Evolutionary conservation across 2,797 vertebrate genomes (phyloP), one percentile per base, ranked within the genome.

Genomic region (Pipistrellus pipistrellus): DNA sequence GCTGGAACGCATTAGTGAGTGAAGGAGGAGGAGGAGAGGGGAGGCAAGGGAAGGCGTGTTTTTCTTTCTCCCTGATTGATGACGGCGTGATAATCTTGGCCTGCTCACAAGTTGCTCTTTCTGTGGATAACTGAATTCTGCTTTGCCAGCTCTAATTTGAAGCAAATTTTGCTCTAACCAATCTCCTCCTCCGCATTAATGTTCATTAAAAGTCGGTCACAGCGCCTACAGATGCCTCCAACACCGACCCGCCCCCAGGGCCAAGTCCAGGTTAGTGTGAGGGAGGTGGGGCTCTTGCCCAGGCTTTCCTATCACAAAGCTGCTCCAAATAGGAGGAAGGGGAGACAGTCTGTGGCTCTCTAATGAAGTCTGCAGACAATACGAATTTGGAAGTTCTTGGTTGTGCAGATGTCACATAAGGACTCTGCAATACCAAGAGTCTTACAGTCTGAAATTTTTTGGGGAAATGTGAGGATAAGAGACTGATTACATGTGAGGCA

Each of bases 11-110:
- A 97, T 97, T 96, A 97, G 91, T 6, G 92, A 27, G 95, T 44
- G 44, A 11, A 82, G 94, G 91, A 87, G 95, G 85, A 72, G 89
- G 77, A n/a, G 84, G 78, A 62, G 95, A n/a, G 17, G 80, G 85
- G 73, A 89, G 95, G 85, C 41, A 78, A 88, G 75, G 59, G 91
- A 44, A 86, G 91, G 83, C 5, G 75, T 97, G 92, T 96, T 97
- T 97, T 96, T 82, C 90, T 44, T 96, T 89, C 68, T 25, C 1
- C 72, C 93, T 97, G 97, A 81, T 88, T 86, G 97, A 68, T 96
- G 98, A 85, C 93, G 95, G 96, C 85, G 94, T 87, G 97, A 96
- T 96, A 89, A 18, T 93, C 66, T 76, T 98, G 98, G 98, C 96
- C 76, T 38, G 15, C 0, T 94, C 62, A 38, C 94, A 95, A 96